Base-by-base conservation (phyloP, 1,140 invertebrate species). In the Diorhabda sublineata region DNA sequence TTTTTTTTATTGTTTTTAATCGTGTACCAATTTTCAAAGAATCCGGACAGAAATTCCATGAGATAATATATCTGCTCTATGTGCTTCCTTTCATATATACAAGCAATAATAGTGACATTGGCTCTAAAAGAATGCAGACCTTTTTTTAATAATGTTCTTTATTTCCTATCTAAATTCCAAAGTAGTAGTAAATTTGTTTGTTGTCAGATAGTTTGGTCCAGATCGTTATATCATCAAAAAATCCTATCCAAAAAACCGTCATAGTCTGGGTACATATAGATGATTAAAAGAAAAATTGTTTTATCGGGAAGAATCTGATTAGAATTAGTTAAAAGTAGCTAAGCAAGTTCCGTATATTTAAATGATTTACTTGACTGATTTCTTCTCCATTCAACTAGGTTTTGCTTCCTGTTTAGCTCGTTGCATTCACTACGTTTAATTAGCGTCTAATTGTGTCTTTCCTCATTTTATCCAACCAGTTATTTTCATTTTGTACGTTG, bases 181-280 rank as follows among this genome's bases (percentile, higher is more conserved):
- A 58, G 47, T 44, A 44, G 66, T 67, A 61, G 58, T 61, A 67
- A 67, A 67, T 67, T 67, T 67, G 66, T 67, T 67, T 67, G 66
- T 67, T 67, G 58, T 67, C 66, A 61, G 59, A 60, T 67, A 67
- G 66, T 61, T 67, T 52, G 66, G 5, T 60, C 42, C 45, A 67
- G 66, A 67, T 67, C 66, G 66, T 67, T 67, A 67, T 60, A 61
- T 67, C 66, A 67, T 59, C 64, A 65, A 65, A 65, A 65, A 45
- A n/a, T 43, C 42, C 56, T 58, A 58, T 26, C 42, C 3, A 11
- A 3, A 11, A 42, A 11, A 6, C 26, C 7, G 26, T 41, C 42
- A 42, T 11, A 60, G 42, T 41, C 42, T 60, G 26, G 11, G 59
- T 60, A 60, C 59, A 2, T 26, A 26, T 26, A 26, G 1, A 26